Evolutionary conservation across 2,797 vertebrate genomes (phyloP).

Genomic region (Pseudochromis fuscus): DNA sequence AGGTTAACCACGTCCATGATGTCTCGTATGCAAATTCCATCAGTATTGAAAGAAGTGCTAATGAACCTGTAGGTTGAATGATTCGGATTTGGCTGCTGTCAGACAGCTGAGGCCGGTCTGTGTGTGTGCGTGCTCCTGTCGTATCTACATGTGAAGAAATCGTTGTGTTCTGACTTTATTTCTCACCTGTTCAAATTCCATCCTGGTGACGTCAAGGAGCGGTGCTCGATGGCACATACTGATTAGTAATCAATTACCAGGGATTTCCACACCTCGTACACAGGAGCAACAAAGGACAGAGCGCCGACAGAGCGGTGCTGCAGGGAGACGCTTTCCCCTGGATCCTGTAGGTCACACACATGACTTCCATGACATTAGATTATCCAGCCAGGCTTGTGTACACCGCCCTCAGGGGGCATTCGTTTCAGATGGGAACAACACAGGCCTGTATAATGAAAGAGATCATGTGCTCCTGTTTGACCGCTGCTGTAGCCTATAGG

Average conservation of each 20-base stretch:
- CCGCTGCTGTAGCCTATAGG: slow-evolving; percentile 49
- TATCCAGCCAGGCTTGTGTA: slow-evolving; percentile 47
- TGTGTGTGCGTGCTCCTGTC: slow-evolving; percentile 8
- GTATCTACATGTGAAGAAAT: slow-evolving; percentile 20
- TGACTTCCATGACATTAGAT: slow-evolving; percentile 68
- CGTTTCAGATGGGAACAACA: slow-evolving; percentile 62
- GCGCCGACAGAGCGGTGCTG: slow-evolving; percentile 19
- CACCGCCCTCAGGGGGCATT: slow-evolving; percentile 24
- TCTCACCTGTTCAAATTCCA: slow-evolving; percentile 65
- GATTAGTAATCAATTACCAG: slow-evolving; percentile 41
- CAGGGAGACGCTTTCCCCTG: slow-evolving; percentile 12
- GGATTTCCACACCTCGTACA: slow-evolving; percentile 24
- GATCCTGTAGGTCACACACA: slow-evolving; percentile 61
- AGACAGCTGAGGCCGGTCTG: slow-evolving; percentile 60
- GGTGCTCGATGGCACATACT: slow-evolving; percentile 21
- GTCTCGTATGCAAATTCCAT: slow-evolving; percentile 16
- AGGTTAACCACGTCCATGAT: slow-evolving; percentile 18
- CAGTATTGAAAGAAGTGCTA: slow-evolving; percentile 35
- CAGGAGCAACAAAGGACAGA: slow-evolving; percentile 26
- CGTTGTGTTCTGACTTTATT: slow-evolving; percentile 57
- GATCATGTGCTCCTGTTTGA: slow-evolving; percentile 69
- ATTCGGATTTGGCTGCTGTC: slow-evolving; percentile 51
- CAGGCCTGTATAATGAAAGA: slow-evolving; percentile 56
- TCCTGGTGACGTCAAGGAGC: slow-evolving; percentile 19
- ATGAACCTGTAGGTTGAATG: slow-evolving; percentile 29